These are phyloP conservation scores for Mastomys coucha DNA, from an alignment of 2,113 vertebrate species.

Conservation along the genomic window DNA sequence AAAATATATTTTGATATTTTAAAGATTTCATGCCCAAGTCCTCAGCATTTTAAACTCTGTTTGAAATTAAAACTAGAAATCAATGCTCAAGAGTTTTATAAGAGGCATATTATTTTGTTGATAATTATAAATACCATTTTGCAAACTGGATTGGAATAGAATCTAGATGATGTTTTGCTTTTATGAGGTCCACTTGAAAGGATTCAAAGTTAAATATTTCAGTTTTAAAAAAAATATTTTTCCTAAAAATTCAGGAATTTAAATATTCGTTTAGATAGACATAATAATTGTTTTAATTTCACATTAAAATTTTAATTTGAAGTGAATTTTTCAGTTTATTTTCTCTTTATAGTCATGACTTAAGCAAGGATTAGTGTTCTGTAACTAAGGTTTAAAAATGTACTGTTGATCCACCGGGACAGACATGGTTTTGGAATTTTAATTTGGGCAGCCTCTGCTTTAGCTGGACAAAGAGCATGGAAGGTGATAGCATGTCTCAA, in stretches of 20 bases:
- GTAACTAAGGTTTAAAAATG: slow-evolving; percentile 54
- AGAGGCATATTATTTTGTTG: slow-evolving; percentile 7
- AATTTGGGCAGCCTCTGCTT: slow-evolving; percentile 53
- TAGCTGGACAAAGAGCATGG: slow-evolving; percentile 60
- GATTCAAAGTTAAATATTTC: slow-evolving; percentile 10
- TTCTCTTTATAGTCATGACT: slow-evolving; percentile 41
- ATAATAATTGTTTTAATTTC: slow-evolving; percentile 19
- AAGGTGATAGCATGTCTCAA: slow-evolving; percentile 65
- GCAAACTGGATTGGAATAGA: background rate
- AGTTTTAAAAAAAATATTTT: slow-evolving; percentile 8
- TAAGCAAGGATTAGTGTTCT: slow-evolving; percentile 57
- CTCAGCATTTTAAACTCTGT: background rate
- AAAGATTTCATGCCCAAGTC: slow-evolving; percentile 31
- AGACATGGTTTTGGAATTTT: slow-evolving; percentile 63
- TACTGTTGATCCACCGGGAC: background rate
- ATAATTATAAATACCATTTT: slow-evolving; percentile 37
- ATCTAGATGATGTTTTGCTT: background rate
- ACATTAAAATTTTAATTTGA: background rate
- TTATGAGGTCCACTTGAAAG: background rate
- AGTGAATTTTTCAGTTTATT: background rate
- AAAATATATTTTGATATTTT: slow-evolving; percentile 52
- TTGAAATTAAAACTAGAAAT: slow-evolving; percentile 50
- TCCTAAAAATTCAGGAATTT: background rate
- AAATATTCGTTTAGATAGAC: background rate
- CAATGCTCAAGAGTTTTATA: background rate